Evolutionary conservation across 2,797 vertebrate species (phyloP).

Genomic region (Lithobates pipiens): DNA sequence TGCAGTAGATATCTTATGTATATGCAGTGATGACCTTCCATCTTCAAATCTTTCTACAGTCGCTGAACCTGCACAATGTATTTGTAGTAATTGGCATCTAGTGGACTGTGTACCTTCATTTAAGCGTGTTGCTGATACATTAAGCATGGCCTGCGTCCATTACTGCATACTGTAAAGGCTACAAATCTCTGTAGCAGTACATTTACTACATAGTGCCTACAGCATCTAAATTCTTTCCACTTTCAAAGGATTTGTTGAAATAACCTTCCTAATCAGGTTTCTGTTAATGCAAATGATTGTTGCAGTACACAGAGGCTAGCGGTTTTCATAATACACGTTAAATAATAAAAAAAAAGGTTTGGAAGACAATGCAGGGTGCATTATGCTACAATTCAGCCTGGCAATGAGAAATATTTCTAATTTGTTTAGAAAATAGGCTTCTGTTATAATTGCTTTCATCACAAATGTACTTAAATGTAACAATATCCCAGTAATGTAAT

Average conservation of each 20-base stretch:
- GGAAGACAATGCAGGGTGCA: not conserved
- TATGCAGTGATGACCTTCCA: not conserved
- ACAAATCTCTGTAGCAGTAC: not conserved
- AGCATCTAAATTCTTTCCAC: constrained; percentile 10
- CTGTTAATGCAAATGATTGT: constrained; percentile 20
- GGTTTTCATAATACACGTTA: not conserved
- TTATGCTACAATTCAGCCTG: not conserved
- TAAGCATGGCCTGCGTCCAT: not conserved
- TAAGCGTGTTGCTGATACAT: not conserved
- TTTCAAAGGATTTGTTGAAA: constrained; percentile 25
- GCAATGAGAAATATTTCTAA: not conserved
- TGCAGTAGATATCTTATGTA: too few relatives aligned
- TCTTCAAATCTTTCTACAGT: not conserved
- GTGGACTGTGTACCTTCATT: not conserved
- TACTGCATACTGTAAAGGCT: not conserved
- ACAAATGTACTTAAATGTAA: constrained; percentile 31
- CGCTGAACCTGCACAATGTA: not conserved
- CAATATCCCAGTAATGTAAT: constrained; percentile 32
- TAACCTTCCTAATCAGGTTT: constrained; percentile 41
- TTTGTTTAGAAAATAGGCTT: constrained; percentile 14
- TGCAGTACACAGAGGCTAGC: not conserved
- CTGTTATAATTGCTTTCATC: constrained; percentile 12
- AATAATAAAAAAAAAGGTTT: not conserved
- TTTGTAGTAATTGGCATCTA: not conserved
- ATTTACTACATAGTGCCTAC: not conserved